Percentiles rank a stretch among this genome's conserved stretches.
Evolutionary conservation across 1,140 invertebrate genomes (phyloP).

Genomic region (Reticulitermes speratus): DNA sequence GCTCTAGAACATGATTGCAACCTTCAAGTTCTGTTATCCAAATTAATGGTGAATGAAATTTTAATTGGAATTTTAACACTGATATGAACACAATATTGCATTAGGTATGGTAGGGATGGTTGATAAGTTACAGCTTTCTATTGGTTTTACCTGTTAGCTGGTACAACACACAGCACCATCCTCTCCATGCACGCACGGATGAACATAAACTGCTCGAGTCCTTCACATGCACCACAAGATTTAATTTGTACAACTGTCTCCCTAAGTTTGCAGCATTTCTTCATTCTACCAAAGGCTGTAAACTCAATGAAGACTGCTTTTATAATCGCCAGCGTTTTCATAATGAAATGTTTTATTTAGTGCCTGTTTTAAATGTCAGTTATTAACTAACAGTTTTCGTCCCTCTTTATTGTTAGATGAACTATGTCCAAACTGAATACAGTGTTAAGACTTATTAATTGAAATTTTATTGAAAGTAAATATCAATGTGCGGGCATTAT

Average conservation of each 20-base stretch:
- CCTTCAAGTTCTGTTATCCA: neutral
- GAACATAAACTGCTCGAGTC: neutral
- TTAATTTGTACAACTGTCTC: neutral
- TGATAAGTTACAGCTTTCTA: neutral
- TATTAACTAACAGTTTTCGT: too few species aligned
- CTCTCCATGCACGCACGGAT: neutral
- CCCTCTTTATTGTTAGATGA: too few species aligned
- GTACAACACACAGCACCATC: neutral
- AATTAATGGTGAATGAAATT: neutral
- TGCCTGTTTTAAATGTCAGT: neutral
- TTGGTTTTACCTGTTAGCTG: neutral
- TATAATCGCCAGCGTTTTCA: neutral
- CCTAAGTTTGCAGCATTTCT: neutral
- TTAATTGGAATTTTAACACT: constrained; percentile 2
- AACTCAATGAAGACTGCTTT: neutral
- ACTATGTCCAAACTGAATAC: too few species aligned
- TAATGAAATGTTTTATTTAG: neutral
- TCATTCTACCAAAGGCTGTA: neutral
- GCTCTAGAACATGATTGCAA: neutral
- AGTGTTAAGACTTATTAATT: too few species aligned
- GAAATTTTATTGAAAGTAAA: too few species aligned
- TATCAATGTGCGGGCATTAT: too few species aligned
- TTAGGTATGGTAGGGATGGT: neutral
- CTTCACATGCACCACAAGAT: neutral
- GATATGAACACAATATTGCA: neutral